phyloP scores from a whole-genome alignment of 2,113 vertebrate genomes.

The Mesembrinibis cayennensis region DNA sequence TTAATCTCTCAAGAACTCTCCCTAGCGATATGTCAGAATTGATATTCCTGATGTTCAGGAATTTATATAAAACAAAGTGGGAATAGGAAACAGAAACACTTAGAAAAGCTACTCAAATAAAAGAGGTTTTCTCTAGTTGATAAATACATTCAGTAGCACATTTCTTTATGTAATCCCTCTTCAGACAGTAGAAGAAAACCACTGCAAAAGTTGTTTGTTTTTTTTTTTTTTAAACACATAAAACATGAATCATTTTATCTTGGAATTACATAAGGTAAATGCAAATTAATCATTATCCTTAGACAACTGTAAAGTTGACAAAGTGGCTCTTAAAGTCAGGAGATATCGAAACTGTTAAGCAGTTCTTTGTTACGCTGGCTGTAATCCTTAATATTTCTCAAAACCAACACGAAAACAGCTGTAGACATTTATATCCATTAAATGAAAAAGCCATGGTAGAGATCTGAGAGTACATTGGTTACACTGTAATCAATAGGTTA shows the following conservation, averaged over 20 bases:
- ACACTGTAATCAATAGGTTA: constrained; percentile 13
- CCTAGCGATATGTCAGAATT: background rate
- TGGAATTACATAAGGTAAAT: background rate
- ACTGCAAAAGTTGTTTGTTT: background rate
- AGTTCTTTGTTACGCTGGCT: background rate
- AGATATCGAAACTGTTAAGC: background rate
- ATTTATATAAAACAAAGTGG: background rate
- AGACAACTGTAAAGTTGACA: background rate
- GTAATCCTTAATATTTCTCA: background rate
- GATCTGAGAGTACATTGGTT: background rate
- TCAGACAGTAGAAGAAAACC: background rate
- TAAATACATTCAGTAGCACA: background rate
- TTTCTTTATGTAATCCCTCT: background rate
- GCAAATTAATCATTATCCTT: background rate
- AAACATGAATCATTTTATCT: constrained; percentile 2
- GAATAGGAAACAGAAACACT: background rate
- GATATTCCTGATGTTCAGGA: background rate
- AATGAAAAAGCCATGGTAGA: background rate
- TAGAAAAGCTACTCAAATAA: background rate
- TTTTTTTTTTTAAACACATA: background rate
- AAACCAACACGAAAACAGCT: background rate
- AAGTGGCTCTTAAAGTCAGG: background rate
- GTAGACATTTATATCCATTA: background rate
- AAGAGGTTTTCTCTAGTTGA: background rate
- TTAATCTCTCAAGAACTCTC: background rate